Base-by-base conservation (phyloP, 2,888 invertebrate genomes). In the Suillia variegata region DNA sequence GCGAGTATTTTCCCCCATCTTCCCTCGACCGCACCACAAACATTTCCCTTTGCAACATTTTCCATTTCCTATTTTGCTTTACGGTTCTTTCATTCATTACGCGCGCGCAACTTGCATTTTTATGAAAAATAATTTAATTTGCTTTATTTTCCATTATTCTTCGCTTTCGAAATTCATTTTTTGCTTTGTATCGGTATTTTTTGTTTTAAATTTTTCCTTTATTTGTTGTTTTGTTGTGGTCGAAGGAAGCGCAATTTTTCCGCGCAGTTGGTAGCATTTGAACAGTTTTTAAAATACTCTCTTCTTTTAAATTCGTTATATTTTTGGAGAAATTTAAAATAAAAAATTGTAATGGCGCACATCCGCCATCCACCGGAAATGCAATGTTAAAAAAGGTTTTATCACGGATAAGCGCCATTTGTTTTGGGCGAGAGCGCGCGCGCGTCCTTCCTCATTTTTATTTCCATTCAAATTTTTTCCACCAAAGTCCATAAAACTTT, bases 71-170 rank as follows among this genome's bases (percentile, higher is more conserved):
- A 38, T 38, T 38, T n/a, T 38, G 12, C 10, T 13, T 13, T 12
- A 4, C 38, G n/a, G 38, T 31, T 54, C 18, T 53, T 54, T 54
- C 31, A 13, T 45, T 54, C 47, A 31, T 52, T 42, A 59, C 50
- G 31, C 24, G 49, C 21, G 45, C 51, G 21, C 53, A n/a, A 24
- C 33, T 56, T 57, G 55, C 67, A 66, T 70, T 69, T 72, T 67
- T 67, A 70, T 67, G 68, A 67, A 65, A 73, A 65, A 72, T 74
- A 74, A 74, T 74, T 71, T 69, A 72, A 73, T 72, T 73, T 68
- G 73, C 73, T 70, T 72, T 68, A 54, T 56, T 56, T 71, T 71
- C 68, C 70, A 69, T 21, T 22, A 45, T 18, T 22, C 71, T 71
- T 70, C 71, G 68, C 17, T 26, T 50, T 50, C 70, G 64, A 70